Evolutionary conservation across 2,797 vertebrate species (phyloP).

Genomic region (Synanceia verrucosa): DNA sequence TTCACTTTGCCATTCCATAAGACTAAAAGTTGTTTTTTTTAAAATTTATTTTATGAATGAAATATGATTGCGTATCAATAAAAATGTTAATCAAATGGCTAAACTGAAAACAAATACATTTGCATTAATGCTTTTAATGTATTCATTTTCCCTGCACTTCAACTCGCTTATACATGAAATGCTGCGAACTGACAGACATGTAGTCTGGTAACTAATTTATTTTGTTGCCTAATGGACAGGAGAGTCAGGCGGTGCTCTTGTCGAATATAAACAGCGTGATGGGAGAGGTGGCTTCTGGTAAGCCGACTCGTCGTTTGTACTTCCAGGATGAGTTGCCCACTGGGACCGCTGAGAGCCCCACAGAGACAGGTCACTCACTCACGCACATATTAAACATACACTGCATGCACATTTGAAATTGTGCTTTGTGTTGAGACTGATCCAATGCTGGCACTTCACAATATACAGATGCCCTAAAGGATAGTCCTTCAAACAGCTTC

Average conservation of each 20-base stretch:
- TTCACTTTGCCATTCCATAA: not conserved
- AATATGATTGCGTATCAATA: too few relatives aligned
- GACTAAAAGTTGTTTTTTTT: not conserved
- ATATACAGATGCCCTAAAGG: conserved; percentile 74
- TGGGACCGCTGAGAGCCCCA: conserved; percentile 61
- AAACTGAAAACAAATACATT: not conserved
- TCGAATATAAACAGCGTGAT: conserved; percentile 84
- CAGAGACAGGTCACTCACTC: conserved; percentile 79
- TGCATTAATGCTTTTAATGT: not conserved
- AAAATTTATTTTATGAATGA: not conserved
- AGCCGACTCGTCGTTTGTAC: conserved; percentile 77
- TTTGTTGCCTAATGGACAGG: conserved; percentile 70
- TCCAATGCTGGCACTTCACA: conserved; percentile 10
- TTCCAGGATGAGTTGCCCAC: conserved; percentile 84
- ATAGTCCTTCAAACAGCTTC: conserved; percentile 53
- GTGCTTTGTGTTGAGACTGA: conserved; percentile 12
- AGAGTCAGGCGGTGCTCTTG: conserved; percentile 89
- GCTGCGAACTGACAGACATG: not conserved
- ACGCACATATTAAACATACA: not conserved
- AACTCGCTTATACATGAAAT: not conserved
- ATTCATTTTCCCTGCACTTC: not conserved
- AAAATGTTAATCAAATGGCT: too few relatives aligned
- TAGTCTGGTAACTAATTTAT: not conserved
- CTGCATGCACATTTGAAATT: not conserved
- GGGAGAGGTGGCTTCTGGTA: conserved; percentile 69